A percentile compares a stretch with the other conserved stretches of the same genome.
phyloP scores from a whole-genome alignment of 1,140 invertebrate species.

The Ostrea edulis region DNA sequence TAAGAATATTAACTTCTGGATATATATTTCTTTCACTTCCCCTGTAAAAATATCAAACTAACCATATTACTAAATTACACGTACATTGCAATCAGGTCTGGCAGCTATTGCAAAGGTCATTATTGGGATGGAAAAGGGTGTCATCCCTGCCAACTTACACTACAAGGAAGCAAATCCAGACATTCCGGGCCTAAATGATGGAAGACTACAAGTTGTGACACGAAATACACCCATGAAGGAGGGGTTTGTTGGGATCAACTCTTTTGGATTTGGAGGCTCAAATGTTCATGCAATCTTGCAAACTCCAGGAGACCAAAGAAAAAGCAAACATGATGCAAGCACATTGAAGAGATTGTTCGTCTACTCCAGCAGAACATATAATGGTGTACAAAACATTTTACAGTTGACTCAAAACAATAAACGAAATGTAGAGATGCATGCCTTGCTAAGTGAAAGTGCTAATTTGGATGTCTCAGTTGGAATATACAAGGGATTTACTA shows the following conservation, averaged over 20 bases:
- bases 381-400: constrained; percentile 87
- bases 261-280: constrained; percentile 98
- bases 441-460: constrained; percentile 88
- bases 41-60: neutral
- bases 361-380: constrained; percentile 91
- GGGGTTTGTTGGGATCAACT: constrained; percentile 93
- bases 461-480: constrained; percentile 86
- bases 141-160: constrained; percentile 95
- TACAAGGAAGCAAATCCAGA: constrained; percentile 92
- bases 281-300: constrained; percentile 95
- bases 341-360: constrained; percentile 84
- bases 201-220: constrained; percentile 91
- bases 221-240: constrained; percentile 90
- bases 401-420: constrained; percentile 80
- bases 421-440: constrained; percentile 87
- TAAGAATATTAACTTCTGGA: constrained; percentile 73
- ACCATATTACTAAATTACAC: neutral
- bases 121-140: constrained; percentile 92
- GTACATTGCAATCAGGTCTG: constrained; percentile 81
- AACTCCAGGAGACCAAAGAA: constrained; percentile 76
- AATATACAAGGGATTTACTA: constrained; percentile 87
- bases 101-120: constrained; percentile 93
- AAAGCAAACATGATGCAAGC: constrained; percentile 7
- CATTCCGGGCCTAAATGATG: constrained; percentile 92
- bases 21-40: neutral